Base-by-base conservation (phyloP, 2,888 invertebrate genomes). In the Apantesis nais region DNA sequence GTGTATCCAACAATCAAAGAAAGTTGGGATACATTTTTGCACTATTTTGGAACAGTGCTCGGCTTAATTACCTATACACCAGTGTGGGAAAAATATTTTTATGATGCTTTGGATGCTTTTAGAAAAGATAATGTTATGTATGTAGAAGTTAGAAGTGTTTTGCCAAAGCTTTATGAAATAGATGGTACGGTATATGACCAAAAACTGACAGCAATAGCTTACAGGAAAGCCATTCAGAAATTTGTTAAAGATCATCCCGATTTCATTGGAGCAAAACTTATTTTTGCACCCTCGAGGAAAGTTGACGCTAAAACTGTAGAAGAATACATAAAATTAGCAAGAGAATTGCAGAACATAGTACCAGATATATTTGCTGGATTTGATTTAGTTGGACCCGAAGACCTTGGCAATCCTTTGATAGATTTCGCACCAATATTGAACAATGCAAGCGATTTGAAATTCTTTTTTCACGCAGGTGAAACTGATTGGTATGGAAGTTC, bases 311-410 rank as follows among this genome's bases (percentile, higher is more conserved):
- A 85, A 22, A 90, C 92, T 0, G 85, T 97, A 0, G 85, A 90
- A 0, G 81, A 89, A 0, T 96, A 96, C 81, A 86, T 97, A n/a
- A 76, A 85, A 71, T 90, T 79, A 25, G 92, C 93, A 0, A 88
- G 82, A 72, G 76, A 85, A 76, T 86, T 96, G 22, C 94, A 96
- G 84, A 85, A 81, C 0, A 84, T 85, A 62, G 95, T 96, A 81
- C 97, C 97, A 0, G 93, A 96, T 72, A 97, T 97, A 78, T 88
- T 98, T 25, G 97, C 96, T n/a, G 98, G 98, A 14, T 97, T 98
- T 76, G 98, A 98, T 92, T 94, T 98, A 74, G 97, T 98, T 0
- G 98, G 98, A 0, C 97, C 97, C 83, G 98, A 98, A 89, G 98
- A 98, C 83, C 89, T 95, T 69, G 97, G 97, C 0, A 85, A 90